Base-by-base conservation (phyloP, 2,888 invertebrate species). In the Lasioglossum malachurum region DNA sequence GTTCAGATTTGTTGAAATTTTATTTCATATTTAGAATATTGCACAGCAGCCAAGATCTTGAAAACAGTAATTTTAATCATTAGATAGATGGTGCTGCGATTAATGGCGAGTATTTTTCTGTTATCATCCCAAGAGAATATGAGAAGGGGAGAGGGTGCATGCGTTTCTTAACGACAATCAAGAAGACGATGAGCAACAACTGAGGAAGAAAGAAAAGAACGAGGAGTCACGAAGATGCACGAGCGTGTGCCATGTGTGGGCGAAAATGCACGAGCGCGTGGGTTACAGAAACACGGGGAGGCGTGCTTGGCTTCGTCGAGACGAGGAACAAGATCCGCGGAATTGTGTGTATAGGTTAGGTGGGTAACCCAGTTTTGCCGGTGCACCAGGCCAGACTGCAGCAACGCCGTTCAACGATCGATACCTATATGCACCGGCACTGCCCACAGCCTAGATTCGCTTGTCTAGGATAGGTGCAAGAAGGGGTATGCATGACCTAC, bases 321-420 rank as follows among this genome's bases (percentile, higher is more conserved):
- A 83, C 81, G 80, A 85, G 80, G 87, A 87, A 83, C 85, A 79
- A 83, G 83, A 83, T 89, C 85, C 80, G 69, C 85, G 76, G 85
- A 80, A 84, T 72, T 82, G 88, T 83, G 83, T 88, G 88, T 89
- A 83, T 87, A 91, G 91, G 91, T 92, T 91, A 90, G 91, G 89
- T 91, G 88, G 91, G 92, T 94, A 94, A 94, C 94, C 94, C 90
- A 94, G 94, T 94, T 94, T 94, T 88, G 88, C 87, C 90, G 91
- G 90, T 93, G 93, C 93, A 93, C 92, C 93, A 93, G 93, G 92
- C 92, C 91, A 91, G 86, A 87, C 90, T 90, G 90, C 92, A 90
- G 87, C 87, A 89, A 86, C 89, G 86, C 80, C 89, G 88, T 87
- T 85, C 76, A 73, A 75, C 86, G 90, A 90, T 90, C 90, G 90